These are phyloP conservation scores for Liopterus haemorrhoidalis DNA, from an alignment of 2,888 invertebrate species.

Conservation along the genomic window DNA sequence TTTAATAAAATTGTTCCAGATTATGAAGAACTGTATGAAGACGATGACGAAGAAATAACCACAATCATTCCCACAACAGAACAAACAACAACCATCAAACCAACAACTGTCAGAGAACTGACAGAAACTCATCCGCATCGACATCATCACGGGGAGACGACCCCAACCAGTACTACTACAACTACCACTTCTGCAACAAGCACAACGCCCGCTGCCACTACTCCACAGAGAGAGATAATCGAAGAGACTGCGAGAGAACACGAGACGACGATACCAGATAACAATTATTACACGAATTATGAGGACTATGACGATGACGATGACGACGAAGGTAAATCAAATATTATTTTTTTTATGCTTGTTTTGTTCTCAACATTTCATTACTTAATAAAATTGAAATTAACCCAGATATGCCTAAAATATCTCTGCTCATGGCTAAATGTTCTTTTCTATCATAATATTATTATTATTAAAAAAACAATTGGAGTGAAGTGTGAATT, in stretches of 20 bases:
- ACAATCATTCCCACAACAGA: slow-evolving; percentile 31
- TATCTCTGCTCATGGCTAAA: too few relatives aligned
- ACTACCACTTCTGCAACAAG: slow-evolving; percentile 24
- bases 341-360: too few relatives aligned
- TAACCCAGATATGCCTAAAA: too few relatives aligned
- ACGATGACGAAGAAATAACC: slow-evolving; percentile 41
- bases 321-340: slow-evolving; percentile 43
- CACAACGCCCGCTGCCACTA: slow-evolving; percentile 23
- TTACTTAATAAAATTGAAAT: too few relatives aligned
- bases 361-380: too few relatives aligned
- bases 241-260: slow-evolving; percentile 10
- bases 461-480: too few relatives aligned
- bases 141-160: slow-evolving; percentile 47
- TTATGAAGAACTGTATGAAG: slow-evolving; percentile 47
- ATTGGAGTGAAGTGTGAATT: too few relatives aligned
- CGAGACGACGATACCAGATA: slow-evolving; percentile 28
- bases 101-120: slow-evolving; percentile 23
- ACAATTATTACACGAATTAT: slow-evolving; percentile 35
- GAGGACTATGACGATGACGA: slow-evolving; percentile 38
- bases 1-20: too few relatives aligned
- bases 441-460: too few relatives aligned
- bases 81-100: slow-evolving; percentile 3
- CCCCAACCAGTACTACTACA: slow-evolving; percentile 24
- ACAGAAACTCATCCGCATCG: slow-evolving; percentile 44
- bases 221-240: slow-evolving; percentile 18